These are phyloP conservation scores for Myrmecobius fasciatus DNA, from an alignment of 2,113 vertebrate species.

Conservation along the genomic window DNA sequence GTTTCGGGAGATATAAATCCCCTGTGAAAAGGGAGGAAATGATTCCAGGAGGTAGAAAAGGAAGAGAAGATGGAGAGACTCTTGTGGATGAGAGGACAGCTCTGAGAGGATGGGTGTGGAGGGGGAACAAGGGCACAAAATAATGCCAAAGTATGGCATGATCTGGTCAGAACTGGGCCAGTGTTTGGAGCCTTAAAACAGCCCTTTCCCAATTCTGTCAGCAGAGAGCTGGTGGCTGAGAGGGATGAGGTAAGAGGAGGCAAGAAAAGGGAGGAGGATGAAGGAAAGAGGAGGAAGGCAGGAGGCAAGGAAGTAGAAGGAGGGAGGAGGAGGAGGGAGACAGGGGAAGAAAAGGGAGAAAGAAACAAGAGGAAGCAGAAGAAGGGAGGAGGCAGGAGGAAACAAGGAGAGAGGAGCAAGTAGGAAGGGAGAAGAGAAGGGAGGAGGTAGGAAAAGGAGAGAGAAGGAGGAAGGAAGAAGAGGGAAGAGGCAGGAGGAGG, in stretches of 20 bases:
- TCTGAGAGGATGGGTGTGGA: not conserved
- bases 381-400: too few species aligned
- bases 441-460: too few species aligned
- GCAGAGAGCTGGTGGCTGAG: not conserved
- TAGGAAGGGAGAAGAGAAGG: too few species aligned
- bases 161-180: not conserved
- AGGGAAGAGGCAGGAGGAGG: too few species aligned
- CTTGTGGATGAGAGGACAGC: rapidly evolving
- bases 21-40: not conserved
- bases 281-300: too few species aligned
- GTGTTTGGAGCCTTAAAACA: not conserved
- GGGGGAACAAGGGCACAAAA: not conserved
- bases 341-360: too few species aligned
- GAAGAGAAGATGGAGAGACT: not conserved
- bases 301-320: too few species aligned
- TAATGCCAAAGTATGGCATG: not conserved
- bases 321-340: too few species aligned
- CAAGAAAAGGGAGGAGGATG: too few species aligned
- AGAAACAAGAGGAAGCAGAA: too few species aligned
- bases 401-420: too few species aligned
- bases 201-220: not conserved
- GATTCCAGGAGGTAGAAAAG: not conserved
- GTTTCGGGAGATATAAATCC: not conserved
- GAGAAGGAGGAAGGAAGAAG: too few species aligned
- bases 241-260: not conserved